phyloP scores from a whole-genome alignment of 2,113 vertebrate species.

The Agelaius tricolor region DNA sequence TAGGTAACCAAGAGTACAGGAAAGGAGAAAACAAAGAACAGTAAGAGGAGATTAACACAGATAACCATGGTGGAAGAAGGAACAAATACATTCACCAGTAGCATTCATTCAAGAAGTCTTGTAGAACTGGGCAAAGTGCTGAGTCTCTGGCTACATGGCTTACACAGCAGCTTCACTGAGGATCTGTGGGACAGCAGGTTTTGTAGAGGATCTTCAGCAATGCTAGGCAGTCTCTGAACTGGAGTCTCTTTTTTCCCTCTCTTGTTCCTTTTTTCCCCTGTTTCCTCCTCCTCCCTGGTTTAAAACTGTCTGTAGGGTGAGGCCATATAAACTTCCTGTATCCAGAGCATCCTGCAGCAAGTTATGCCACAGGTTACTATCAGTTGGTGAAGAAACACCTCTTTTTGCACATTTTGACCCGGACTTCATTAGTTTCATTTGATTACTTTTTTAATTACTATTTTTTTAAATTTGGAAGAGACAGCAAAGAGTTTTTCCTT shows the following conservation, averaged over 20 bases:
- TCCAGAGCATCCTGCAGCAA: background rate
- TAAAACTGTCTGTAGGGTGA: background rate
- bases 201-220: background rate
- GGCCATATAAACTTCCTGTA: background rate
- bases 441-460: background rate
- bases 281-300: background rate
- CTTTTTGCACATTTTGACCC: background rate
- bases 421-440: background rate
- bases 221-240: background rate
- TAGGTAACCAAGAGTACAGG: background rate
- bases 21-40: background rate
- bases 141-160: background rate
- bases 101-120: background rate
- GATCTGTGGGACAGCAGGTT: background rate
- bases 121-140: background rate
- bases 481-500: background rate
- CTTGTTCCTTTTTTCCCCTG: fast-evolving
- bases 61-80: background rate
- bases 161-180: background rate
- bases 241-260: background rate
- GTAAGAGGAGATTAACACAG: background rate
- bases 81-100: background rate
- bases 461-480: background rate
- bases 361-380: background rate
- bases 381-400: background rate